These are phyloP conservation scores for Cosmia pyralina DNA, from an alignment of 2,888 invertebrate genomes.

Conservation along the genomic window DNA sequence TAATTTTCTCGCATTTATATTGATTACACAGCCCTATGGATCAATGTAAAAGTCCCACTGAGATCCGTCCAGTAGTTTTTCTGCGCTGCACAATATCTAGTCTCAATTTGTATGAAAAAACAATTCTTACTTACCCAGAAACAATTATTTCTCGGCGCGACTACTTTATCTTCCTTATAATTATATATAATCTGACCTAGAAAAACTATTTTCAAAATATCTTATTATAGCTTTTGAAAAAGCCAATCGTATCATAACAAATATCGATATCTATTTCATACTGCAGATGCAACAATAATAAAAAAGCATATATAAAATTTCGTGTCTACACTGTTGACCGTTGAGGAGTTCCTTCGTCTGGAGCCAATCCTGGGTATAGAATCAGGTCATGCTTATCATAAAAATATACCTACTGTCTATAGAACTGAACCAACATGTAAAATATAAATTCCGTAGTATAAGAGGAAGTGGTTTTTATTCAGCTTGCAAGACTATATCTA, in stretches of 20 bases:
- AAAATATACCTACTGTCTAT: too few relatives aligned
- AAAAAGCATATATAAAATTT: too few relatives aligned
- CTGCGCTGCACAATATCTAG: slow-evolving; percentile 33
- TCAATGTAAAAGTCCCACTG: slow-evolving; percentile 59
- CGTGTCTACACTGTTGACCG: too few relatives aligned
- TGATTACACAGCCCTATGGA: slow-evolving; percentile 57
- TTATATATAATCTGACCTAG: neutral
- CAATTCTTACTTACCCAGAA: neutral
- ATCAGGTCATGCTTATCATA: too few relatives aligned
- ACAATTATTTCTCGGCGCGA: slow-evolving; percentile 2
- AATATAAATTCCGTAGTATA: neutral
- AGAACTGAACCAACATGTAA: too few relatives aligned
- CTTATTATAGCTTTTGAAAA: neutral
- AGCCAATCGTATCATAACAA: neutral
- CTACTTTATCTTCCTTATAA: neutral
- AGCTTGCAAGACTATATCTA: too few relatives aligned
- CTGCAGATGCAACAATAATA: slow-evolving; percentile 17
- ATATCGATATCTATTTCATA: neutral
- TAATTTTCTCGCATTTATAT: slow-evolving; percentile 44
- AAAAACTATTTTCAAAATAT: neutral
- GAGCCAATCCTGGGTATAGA: too few relatives aligned
- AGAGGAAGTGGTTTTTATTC: too few relatives aligned
- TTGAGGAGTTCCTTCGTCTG: too few relatives aligned
- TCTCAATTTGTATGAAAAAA: slow-evolving; percentile 30
- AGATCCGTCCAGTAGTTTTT: slow-evolving; percentile 65